Evolutionary conservation across 1,140 invertebrate genomes (phyloP), one percentile per base, ranked within the genome.

Genomic region (Euura saliciscinereae): DNA sequence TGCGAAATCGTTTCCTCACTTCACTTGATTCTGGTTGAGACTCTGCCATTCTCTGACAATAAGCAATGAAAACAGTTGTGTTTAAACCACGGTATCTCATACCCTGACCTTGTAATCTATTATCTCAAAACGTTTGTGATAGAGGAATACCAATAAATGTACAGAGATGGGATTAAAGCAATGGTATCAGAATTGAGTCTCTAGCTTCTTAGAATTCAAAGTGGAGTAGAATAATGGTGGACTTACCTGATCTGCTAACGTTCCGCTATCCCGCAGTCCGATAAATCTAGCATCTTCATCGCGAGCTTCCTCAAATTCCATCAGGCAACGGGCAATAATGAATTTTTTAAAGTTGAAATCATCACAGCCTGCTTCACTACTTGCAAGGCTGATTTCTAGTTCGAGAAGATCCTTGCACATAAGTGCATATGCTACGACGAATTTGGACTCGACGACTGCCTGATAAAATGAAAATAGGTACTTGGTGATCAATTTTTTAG

Each of bases 1-100:
- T 90, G 74, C 95, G 91, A 68, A 95, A 89, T 80, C 91, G 91
- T 44, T 93, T 89, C 79, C 95, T 93, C 73, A 94, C 92, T 79
- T 96, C 94, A 72, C 95, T 92, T 10, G 95, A 84, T 76, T 88
- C 85, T 6, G 91, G 73, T 66, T 90, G 87, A 13, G 95, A 78
- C 78, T 95, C 94, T 75, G 93, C 93, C 78, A 93, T 95, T 79
- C 92, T 94, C 91, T 92, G 78, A 66, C 83, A 81, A 76, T 74
- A 73, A 72, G 65, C 70, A 67, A 43, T 28, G 28, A 59, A 59
- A 59, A 3, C 3, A 11, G 28, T 28, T 28, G 28, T 28, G 28
- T 28, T 28, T 28, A 28, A 28, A 28, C 28, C 28, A 11, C 13
- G 13, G 44, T 43, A 45, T 68, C 71, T 71, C 71, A 69, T 59